phyloP scores from a whole-genome alignment of 2,888 invertebrate genomes.

The Lasioglossum figueresi region DNA sequence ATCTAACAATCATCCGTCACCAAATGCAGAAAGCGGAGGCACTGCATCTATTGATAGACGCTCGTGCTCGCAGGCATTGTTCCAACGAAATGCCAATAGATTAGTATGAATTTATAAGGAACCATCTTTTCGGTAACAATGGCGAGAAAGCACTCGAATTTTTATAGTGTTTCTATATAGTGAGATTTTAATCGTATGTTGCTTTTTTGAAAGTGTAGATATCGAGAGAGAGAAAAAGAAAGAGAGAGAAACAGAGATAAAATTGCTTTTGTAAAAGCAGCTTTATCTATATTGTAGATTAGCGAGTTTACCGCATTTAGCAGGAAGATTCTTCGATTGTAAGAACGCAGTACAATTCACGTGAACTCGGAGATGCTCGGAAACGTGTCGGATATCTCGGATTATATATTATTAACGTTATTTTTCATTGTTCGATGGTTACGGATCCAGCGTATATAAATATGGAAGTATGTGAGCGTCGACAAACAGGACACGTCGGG shows the following conservation, averaged over 20 bases:
- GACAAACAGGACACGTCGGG: constrained; percentile 51
- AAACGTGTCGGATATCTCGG: constrained; percentile 16
- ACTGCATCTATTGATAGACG: constrained; percentile 45
- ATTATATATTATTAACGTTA: constrained; percentile 12
- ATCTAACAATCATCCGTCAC: constrained; percentile 77
- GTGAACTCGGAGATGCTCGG: constrained; percentile 21
- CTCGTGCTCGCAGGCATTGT: constrained; percentile 34
- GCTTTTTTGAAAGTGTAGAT: neutral
- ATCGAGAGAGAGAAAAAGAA: neutral
- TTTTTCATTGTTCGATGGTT: constrained; percentile 8
- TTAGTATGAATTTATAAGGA: neutral
- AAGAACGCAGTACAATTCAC: constrained; percentile 26
- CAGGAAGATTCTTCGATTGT: constrained; percentile 47
- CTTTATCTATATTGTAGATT: neutral
- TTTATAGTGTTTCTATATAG: neutral
- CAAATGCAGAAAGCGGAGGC: constrained; percentile 74
- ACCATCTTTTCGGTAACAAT: neutral
- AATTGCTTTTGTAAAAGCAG: neutral
- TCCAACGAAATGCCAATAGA: constrained; percentile 8
- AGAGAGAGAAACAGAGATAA: neutral
- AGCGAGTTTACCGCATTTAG: constrained; percentile 45
- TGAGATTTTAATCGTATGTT: constrained; percentile 4
- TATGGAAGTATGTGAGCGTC: constrained; percentile 20
- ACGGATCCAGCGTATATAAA: constrained; percentile 8
- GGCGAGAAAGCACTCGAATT: neutral